Conservation (phyloP, 2,888 invertebrate species). For the Lobophora halterata region DNA sequence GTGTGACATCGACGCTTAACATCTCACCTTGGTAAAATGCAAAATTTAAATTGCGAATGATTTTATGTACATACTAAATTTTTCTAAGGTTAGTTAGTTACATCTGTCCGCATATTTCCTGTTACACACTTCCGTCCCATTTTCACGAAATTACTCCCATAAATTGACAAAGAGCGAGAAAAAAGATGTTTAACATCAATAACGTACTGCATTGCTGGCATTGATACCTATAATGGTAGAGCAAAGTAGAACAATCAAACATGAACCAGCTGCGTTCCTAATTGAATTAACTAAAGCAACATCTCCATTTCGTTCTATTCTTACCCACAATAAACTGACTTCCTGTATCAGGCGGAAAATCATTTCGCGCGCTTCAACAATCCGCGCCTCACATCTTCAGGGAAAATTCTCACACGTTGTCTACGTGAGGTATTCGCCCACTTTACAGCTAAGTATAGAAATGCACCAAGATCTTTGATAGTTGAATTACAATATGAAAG, state of each 20-base stretch:
- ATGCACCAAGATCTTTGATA: conserved; percentile 1
- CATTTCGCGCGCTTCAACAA: conserved; percentile 29
- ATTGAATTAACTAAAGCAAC: conserved; percentile 9
- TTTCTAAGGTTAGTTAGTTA: no score
- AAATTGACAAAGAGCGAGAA: no score
- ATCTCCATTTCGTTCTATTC: conserved; percentile 9
- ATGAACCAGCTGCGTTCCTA: background rate
- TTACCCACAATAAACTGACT: background rate
- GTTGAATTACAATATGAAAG: background rate
- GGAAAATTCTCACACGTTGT: conserved; percentile 23
- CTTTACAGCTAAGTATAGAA: background rate
- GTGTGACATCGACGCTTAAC: no score
- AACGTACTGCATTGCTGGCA: no score
- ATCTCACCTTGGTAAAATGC: no score
- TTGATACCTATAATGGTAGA: no score
- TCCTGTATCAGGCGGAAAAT: conserved; percentile 27
- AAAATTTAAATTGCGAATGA: no score
- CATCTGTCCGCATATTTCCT: no score
- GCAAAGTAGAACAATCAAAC: conserved; percentile 1
- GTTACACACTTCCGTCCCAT: no score
- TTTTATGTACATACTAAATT: no score
- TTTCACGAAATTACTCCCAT: no score
- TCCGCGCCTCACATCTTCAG: conserved; percentile 40
- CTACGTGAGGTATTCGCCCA: conserved; percentile 7
- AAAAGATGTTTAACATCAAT: no score